Percentiles rank a stretch among this genome's conserved stretches.
phyloP scores from a whole-genome alignment of 2,888 invertebrate genomes.

The Cheiracanthium punctorium region DNA sequence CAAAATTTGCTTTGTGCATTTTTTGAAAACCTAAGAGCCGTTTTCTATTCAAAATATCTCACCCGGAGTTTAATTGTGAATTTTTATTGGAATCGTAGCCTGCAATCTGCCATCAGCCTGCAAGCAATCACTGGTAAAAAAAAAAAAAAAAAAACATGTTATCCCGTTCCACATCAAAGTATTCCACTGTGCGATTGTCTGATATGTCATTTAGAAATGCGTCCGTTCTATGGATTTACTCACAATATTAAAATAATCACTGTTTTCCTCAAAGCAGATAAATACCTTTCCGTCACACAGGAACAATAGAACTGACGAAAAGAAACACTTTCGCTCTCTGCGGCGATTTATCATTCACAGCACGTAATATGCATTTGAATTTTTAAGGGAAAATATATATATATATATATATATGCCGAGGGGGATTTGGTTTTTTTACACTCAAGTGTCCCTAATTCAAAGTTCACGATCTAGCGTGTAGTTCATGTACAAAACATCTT shows the following conservation, averaged over 20 bases:
- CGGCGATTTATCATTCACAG: neutral
- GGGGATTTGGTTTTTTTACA: neutral
- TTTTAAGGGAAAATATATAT: neutral
- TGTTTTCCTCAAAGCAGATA: neutral
- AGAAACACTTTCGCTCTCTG: neutral
- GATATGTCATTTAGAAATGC: neutral
- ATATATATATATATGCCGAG: no score
- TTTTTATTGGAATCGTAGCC: no score
- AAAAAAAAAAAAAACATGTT: neutral
- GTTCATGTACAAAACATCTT: conserved; percentile 37
- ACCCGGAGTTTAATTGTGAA: no score
- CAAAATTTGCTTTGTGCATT: no score
- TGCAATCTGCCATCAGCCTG: no score
- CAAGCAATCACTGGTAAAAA: no score
- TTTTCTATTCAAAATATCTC: no score
- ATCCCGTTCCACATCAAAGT: neutral
- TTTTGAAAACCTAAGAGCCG: no score
- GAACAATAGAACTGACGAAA: neutral
- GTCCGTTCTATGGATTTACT: neutral
- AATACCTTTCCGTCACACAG: neutral
- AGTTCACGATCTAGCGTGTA: conserved; percentile 41
- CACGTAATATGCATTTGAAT: neutral
- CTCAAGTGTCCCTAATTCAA: conserved; percentile 37
- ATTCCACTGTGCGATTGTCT: neutral
- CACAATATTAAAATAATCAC: neutral